Conservation (phyloP, 2,113 vertebrate species). For the Festucalex cinctus region DNA sequence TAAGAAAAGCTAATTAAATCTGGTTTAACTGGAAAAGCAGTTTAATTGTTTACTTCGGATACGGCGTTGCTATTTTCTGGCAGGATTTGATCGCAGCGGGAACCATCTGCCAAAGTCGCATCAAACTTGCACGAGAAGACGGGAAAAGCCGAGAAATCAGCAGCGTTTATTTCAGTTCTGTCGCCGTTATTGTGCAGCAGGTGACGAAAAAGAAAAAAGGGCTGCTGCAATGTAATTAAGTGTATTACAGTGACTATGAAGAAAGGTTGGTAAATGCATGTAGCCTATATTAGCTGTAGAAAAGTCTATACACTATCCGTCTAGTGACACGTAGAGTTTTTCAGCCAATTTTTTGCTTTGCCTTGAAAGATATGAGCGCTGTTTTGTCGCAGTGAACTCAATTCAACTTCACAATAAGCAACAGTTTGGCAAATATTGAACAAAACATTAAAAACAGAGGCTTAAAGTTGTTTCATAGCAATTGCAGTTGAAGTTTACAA, state of each 20-base stretch:
- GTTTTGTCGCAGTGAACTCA: no score
- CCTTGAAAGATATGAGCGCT: no score
- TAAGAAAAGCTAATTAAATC: slow-evolving; percentile 51
- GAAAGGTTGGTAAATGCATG: neutral
- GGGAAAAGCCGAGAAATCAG: slow-evolving; percentile 8
- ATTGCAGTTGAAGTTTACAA: no score
- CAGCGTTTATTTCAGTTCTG: neutral
- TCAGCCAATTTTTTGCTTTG: no score
- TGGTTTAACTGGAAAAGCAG: slow-evolving; percentile 48
- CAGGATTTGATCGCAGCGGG: slow-evolving; percentile 55
- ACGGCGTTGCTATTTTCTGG: slow-evolving; percentile 41
- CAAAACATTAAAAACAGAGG: no score
- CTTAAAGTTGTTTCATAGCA: no score
- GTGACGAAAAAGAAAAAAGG: neutral
- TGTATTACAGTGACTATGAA: neutral
- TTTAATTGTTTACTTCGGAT: slow-evolving; percentile 52
- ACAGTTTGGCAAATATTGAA: no score
- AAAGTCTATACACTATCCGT: neutral
- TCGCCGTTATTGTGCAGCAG: neutral
- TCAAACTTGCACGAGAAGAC: slow-evolving; percentile 21
- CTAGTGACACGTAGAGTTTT: no score
- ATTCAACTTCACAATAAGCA: no score
- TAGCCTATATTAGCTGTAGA: no score
- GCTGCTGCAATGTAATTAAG: neutral
- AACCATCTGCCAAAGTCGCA: slow-evolving; percentile 48